Conservation (phyloP, 2,113 vertebrate genomes). For the Cettia cetti region DNA sequence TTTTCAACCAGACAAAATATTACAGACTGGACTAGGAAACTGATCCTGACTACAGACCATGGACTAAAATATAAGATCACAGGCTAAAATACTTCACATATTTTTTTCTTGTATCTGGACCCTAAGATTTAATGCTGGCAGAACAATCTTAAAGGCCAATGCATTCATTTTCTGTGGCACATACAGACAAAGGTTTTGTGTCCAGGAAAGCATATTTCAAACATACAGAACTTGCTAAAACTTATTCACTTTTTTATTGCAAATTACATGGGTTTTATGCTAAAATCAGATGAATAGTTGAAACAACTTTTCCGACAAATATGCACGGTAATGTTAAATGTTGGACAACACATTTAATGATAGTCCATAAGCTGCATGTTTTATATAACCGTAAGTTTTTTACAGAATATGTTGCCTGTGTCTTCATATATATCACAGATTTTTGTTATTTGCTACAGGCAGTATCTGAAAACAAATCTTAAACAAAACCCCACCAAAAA, state of each 20-base stretch:
- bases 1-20: neutral
- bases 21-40: neutral
- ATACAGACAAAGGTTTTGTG: neutral
- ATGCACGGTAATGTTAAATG: neutral
- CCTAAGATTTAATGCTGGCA: neutral
- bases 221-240: neutral
- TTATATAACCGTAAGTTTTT: neutral
- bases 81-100: neutral
- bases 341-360: neutral
- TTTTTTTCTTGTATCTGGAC: neutral
- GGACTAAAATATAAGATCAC: neutral
- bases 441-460: neutral
- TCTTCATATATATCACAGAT: neutral
- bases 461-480: neutral
- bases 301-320: neutral
- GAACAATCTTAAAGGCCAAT: neutral
- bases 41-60: neutral
- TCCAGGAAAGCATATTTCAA: neutral
- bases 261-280: neutral
- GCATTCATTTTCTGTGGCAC: neutral
- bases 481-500: neutral
- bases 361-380: neutral
- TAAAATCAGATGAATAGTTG: neutral
- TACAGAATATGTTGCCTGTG: neutral
- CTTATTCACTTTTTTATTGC: neutral